These are phyloP conservation scores for Danio rerio DNA, from an alignment of 2,113 vertebrate species.

Conservation along the genomic window DNA sequence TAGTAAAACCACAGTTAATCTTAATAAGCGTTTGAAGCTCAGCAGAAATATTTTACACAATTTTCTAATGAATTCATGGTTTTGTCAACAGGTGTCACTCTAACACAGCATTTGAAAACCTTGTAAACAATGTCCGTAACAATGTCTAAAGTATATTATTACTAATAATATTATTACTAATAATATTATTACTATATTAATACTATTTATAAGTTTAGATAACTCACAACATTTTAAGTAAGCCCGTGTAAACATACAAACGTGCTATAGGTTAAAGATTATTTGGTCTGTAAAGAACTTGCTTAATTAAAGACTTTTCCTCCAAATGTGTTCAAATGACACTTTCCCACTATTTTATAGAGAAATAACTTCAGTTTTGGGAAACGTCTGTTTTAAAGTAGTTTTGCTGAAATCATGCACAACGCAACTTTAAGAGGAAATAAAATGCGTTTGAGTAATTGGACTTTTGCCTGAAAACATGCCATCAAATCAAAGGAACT, in stretches of 20 bases:
- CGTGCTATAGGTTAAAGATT: no score
- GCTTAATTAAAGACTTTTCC: background rate
- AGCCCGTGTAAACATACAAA: no score
- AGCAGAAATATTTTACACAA: no score
- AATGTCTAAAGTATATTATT: no score
- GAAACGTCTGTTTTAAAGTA: background rate
- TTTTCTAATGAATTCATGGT: background rate
- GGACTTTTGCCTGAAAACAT: background rate
- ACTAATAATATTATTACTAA: no score
- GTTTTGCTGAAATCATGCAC: background rate
- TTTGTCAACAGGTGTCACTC: slow-evolving; percentile 35
- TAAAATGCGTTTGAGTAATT: background rate
- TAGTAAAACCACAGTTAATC: no score
- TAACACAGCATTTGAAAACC: background rate
- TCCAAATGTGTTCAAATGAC: background rate
- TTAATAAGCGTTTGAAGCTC: no score
- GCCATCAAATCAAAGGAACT: background rate
- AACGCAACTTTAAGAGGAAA: background rate
- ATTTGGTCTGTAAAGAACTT: background rate
- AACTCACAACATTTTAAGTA: background rate
- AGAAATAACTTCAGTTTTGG: background rate
- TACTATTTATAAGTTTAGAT: background rate
- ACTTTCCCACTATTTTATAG: background rate
- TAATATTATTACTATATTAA: no score
- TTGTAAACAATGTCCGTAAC: background rate